These are phyloP conservation scores for Oryzias curvinotus DNA, from an alignment of 2,113 vertebrate species.

Conservation along the genomic window DNA sequence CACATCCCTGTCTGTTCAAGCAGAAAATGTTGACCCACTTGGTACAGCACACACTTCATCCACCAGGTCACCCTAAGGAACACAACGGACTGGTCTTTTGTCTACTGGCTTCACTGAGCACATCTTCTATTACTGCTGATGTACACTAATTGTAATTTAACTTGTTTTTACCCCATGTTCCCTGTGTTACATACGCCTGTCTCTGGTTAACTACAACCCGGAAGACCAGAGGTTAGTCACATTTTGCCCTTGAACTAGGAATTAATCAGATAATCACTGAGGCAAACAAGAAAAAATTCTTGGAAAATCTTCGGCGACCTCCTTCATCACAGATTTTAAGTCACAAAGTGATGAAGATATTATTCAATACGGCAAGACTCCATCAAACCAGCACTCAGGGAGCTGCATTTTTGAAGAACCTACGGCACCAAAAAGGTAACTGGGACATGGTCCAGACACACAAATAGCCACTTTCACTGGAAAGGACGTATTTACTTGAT, in stretches of 20 bases:
- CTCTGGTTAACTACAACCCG: constrained; percentile 5
- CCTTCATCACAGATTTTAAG: constrained; percentile 18
- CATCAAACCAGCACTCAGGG: constrained; percentile 38
- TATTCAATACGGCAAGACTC: constrained; percentile 12
- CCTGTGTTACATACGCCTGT: background rate
- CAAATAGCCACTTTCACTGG: constrained; percentile 32
- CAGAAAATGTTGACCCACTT: constrained; percentile 61
- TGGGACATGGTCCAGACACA: constrained; percentile 15
- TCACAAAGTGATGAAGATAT: constrained; percentile 6
- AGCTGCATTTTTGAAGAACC: constrained; percentile 15
- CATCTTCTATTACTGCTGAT: constrained; percentile 1
- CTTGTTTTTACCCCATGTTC: background rate
- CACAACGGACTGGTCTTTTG: background rate
- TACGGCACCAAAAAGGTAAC: constrained; percentile 23
- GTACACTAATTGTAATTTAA: background rate
- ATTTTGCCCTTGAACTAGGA: background rate
- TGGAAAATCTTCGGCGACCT: background rate
- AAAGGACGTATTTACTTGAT: constrained; percentile 36
- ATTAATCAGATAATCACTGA: background rate
- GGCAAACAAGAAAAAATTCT: constrained; percentile 8
- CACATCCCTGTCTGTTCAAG: constrained; percentile 49
- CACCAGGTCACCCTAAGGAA: constrained; percentile 26
- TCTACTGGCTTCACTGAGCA: constrained; percentile 14
- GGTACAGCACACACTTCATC: constrained; percentile 35
- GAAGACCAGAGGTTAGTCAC: background rate